These are phyloP conservation scores for Pseudanteris insignis DNA, from an alignment of 2,888 invertebrate species.

Conservation along the genomic window DNA sequence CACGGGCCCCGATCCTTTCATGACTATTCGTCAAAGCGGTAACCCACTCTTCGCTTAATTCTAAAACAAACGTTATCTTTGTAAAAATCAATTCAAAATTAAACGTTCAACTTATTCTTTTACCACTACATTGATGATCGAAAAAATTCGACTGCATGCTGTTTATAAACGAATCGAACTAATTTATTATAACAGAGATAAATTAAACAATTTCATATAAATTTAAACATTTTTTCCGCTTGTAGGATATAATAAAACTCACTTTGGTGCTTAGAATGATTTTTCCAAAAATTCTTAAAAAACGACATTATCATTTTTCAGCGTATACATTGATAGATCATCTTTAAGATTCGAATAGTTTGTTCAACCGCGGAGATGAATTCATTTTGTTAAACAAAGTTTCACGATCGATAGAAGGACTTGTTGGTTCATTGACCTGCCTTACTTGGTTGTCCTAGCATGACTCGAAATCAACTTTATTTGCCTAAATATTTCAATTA, in stretches of 20 bases:
- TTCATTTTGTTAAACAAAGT: conserved; percentile 19
- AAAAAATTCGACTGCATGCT: too few species aligned
- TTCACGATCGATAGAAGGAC: conserved; percentile 35
- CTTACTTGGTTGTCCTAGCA: conserved; percentile 15
- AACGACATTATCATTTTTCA: conserved; percentile 68
- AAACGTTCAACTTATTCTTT: too few species aligned
- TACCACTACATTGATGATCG: too few species aligned
- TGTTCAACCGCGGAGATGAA: too few species aligned
- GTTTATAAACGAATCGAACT: too few species aligned
- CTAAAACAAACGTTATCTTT: conserved; percentile 70
- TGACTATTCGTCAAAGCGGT: conserved; percentile 70
- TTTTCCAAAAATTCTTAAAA: conserved; percentile 74
- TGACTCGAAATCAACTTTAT: neutral
- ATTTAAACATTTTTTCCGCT: too few species aligned
- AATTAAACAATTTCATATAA: too few species aligned
- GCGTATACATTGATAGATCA: too few species aligned
- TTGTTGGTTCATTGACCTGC: conserved; percentile 33
- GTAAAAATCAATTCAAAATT: too few species aligned
- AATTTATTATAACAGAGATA: too few species aligned
- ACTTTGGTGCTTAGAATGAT: conserved; percentile 76
- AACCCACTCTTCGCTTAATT: conserved; percentile 76
- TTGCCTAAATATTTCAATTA: neutral
- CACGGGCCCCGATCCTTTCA: conserved; percentile 67
- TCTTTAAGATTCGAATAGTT: too few species aligned
- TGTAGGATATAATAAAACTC: too few species aligned